A percentile compares a stretch with the other conserved stretches of the same genome.
Evolutionary conservation across 1,140 invertebrate genomes (phyloP).

Genomic region (Leptinotarsa texana): DNA sequence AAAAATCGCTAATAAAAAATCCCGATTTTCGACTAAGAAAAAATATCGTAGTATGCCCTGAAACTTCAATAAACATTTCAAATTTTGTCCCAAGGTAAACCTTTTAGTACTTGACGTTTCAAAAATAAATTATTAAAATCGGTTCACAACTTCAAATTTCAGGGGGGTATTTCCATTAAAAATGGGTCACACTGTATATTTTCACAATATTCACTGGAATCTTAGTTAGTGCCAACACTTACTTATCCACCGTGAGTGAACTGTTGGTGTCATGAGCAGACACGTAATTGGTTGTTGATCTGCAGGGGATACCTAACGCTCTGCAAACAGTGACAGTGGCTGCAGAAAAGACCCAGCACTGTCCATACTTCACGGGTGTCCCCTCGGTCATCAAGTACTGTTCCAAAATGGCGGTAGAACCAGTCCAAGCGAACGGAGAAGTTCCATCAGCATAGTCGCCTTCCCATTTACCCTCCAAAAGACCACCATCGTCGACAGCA

Average conservation of each 20-base stretch:
- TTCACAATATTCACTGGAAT: no score
- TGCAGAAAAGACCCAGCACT: slow-evolving; percentile 83
- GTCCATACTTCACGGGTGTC: slow-evolving; percentile 75
- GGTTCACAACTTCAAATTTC: no score
- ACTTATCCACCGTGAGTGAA: slow-evolving; percentile 71
- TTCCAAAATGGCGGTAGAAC: slow-evolving; percentile 70
- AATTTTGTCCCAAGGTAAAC: no score
- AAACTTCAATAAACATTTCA: no score
- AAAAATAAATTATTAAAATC: no score
- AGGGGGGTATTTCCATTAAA: no score
- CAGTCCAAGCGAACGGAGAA: slow-evolving; percentile 70
- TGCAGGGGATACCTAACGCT: slow-evolving; percentile 68
- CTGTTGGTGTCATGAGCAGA: slow-evolving; percentile 79
- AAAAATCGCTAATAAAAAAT: no score
- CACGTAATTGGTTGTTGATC: slow-evolving; percentile 76
- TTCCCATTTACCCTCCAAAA: slow-evolving; percentile 74
- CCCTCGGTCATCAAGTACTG: slow-evolving; percentile 66
- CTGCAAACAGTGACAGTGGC: slow-evolving; percentile 70
- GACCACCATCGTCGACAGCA: slow-evolving; percentile 67
- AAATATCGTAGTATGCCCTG: no score
- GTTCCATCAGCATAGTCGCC: slow-evolving; percentile 73
- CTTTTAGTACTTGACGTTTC: no score
- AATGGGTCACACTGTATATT: no score
- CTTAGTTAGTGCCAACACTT: slow-evolving; percentile 5
- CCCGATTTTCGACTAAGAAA: no score